Base-by-base conservation (phyloP, 2,888 invertebrate genomes). In the Lordiphosa fenestrarum region DNA sequence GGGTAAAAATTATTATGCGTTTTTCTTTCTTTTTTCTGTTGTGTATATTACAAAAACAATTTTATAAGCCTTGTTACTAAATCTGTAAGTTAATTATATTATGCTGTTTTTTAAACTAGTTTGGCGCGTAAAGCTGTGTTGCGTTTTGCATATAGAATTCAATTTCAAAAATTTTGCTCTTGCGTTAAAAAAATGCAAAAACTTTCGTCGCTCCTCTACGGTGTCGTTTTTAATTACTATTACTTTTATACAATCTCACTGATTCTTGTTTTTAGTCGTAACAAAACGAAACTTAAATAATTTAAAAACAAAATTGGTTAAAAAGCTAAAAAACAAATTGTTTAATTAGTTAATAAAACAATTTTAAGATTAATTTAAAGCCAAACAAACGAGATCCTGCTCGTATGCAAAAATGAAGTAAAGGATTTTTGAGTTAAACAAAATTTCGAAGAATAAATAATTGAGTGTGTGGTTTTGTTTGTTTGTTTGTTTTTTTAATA, bases 351-450 rank as follows among this genome's bases (percentile, higher is more conserved):
- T 76, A 76, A 53, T 72, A 54, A 66, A 70, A 73, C 69, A 75
- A 75, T 68, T 73, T 57, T 50, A 66, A 58, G 51, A 62, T 64
- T 66, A 64, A 70, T 50, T 85, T 85, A 85, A 86, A 85, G 86
- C 84, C 87, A 87, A 78, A 78, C 78, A 78, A 73, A 84, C 87
- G 87, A 87, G 87, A 87, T 87, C 87, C 87, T 86, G 87, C 87
- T 87, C 87, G 86, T 77, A 82, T 84, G 86, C 70, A 76, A 76
- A 76, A 76, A 75, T 72, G 44, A 75, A 66, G 70, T 72, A 68
- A 60, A 70, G 66, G 76, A 44, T 58, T 44, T 51, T 21, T 41
- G 4, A 23, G 25, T 38, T 51, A 47, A 65, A 54, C 61, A 41
- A 65, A 54, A 60, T 69, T 65, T 65, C 63, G 58, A 61, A 75